Evolutionary conservation across 2,797 vertebrate species (phyloP).

Genomic region (Rallus crepitans): DNA sequence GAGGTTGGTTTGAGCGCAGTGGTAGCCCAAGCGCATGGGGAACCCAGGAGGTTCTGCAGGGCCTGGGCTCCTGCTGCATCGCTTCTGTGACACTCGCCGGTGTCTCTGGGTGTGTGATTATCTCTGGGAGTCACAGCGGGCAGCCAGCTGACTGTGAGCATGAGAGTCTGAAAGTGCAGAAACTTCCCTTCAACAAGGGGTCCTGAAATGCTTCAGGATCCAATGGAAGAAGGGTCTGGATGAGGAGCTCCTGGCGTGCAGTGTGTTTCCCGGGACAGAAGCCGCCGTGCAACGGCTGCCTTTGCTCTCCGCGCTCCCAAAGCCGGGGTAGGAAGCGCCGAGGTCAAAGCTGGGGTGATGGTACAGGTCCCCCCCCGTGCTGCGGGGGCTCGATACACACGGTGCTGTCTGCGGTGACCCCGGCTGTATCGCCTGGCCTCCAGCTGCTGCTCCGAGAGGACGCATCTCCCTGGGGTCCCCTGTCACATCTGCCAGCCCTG

Average conservation of each 20-base stretch:
- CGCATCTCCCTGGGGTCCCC: background rate
- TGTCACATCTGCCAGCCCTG: background rate
- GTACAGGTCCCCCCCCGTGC: background rate
- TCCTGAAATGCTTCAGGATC: background rate
- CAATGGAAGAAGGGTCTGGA: accelerated
- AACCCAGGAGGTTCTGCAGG: accelerated
- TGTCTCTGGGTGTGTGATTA: accelerated
- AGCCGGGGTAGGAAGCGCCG: accelerated
- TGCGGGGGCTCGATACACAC: background rate
- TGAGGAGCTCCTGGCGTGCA: accelerated
- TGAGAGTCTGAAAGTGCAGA: background rate
- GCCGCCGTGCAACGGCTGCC: accelerated
- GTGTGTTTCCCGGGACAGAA: accelerated
- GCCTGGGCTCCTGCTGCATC: background rate
- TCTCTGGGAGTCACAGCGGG: background rate
- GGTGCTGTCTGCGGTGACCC: background rate
- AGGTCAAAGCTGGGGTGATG: background rate
- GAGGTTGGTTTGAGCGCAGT: accelerated
- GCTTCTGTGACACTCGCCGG: background rate
- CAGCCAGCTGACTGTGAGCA: background rate
- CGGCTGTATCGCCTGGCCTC: background rate
- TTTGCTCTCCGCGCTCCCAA: background rate
- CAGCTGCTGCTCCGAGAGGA: background rate
- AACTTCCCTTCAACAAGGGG: accelerated
- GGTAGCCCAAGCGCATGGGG: accelerated